Evolutionary conservation across 2,113 vertebrate species (phyloP).

Genomic region (Sceloporus undulatus): DNA sequence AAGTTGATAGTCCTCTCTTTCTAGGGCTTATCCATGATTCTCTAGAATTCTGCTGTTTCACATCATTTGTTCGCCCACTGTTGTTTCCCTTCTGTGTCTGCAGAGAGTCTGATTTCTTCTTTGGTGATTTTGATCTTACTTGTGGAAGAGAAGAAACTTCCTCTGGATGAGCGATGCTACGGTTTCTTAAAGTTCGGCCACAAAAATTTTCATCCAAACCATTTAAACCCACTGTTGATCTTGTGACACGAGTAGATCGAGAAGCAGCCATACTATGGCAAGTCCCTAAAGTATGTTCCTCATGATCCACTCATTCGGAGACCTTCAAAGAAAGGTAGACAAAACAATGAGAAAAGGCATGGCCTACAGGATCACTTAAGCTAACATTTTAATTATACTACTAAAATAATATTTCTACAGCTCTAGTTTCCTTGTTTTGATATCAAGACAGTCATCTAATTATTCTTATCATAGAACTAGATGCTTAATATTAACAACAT

Average conservation of each 20-base stretch:
- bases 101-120: slow-evolving; percentile 90
- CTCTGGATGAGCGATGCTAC: slow-evolving; percentile 97
- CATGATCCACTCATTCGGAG: slow-evolving; percentile 93
- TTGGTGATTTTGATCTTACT: slow-evolving; percentile 93
- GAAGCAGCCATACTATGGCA: slow-evolving; percentile 99
- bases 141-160: slow-evolving; percentile 89
- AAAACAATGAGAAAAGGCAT: slow-evolving; percentile 75
- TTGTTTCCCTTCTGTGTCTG: slow-evolving; percentile 81
- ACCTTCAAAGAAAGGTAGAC: slow-evolving; percentile 83
- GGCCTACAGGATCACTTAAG: slow-evolving; percentile 49
- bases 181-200: slow-evolving; percentile 98
- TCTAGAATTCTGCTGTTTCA: slow-evolving; percentile 80
- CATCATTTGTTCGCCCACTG: slow-evolving; percentile 82
- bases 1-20: slow-evolving; percentile 89
- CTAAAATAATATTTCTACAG: not conserved
- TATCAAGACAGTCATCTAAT: not conserved
- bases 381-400: slow-evolving; percentile 20
- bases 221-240: slow-evolving; percentile 99
- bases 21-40: slow-evolving; percentile 88
- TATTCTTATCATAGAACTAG: not conserved
- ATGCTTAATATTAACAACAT: not conserved
- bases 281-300: slow-evolving; percentile 95
- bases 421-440: not conserved
- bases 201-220: slow-evolving; percentile 99
- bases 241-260: slow-evolving; percentile 99